Evolutionary conservation across 2,797 vertebrate genomes (phyloP), one percentile per base, ranked within the genome.

Genomic region (Menidia menidia): DNA sequence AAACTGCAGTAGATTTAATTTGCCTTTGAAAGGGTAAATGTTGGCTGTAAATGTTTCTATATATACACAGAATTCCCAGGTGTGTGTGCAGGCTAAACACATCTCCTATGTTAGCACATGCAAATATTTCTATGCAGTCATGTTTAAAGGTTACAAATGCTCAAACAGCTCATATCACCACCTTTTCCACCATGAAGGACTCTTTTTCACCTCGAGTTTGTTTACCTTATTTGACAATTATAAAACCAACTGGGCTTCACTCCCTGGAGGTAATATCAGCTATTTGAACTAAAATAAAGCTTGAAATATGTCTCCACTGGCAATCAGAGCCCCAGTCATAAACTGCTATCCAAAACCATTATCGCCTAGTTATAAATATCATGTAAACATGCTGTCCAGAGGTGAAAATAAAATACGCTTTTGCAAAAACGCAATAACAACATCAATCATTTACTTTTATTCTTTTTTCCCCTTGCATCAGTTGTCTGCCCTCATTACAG

Each of bases 221-320:
- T 39, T 68, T 59, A 78, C 62, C 64, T 77, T 77, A 60, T 80
- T 84, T 71, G 80, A 74, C 64, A 80, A 80, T 72, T 65, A 64
- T 50, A 47, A 60, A 71, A 62, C 64, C 65, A 75, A 80, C 81
- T 83, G 68, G 62, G 58, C 57, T 52, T 56, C 60, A 50, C 39
- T 51, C 78, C 75, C 68, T 4, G 60, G 76, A 67, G 73, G 76
- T 54, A 65, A 35, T 75, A 78, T 72, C 44, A 67, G 30, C 66
- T 25, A 19, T 57, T 81, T 71, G 42, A 80, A 84, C 73, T 51
- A 80, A 68, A 78, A 81, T 33, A 73, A 70, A 77, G 64, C 88
- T 51, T 77, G 86, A 57, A 83, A 75, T 72, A 67, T 68, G 78
- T 73, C 72, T 80, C 64, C 53, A 81, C 72, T 78, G 82, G 72